These are phyloP conservation scores for Eulemur rufifrons DNA, from an alignment of 2,113 vertebrate species.

Conservation along the genomic window DNA sequence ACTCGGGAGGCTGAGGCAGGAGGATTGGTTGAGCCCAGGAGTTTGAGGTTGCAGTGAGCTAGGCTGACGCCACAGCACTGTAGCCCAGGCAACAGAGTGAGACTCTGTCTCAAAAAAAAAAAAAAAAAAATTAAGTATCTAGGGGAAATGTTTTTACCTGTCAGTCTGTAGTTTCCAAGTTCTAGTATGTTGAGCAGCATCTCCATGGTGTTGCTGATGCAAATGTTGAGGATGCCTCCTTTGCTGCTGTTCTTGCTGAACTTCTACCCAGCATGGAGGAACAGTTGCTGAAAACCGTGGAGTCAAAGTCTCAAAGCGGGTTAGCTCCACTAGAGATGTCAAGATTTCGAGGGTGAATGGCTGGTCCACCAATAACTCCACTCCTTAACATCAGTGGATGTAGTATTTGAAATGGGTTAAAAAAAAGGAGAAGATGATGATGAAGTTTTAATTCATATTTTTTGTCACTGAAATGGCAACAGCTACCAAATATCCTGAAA, in stretches of 20 bases:
- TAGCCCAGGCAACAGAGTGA: too few species aligned
- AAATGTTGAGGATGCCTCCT: conserved; percentile 96
- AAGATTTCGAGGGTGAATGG: conserved; percentile 92
- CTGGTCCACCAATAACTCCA: conserved; percentile 97
- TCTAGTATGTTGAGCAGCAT: conserved; percentile 97
- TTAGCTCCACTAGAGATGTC: conserved; percentile 96
- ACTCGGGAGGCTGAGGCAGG: too few species aligned
- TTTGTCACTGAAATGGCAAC: background rate
- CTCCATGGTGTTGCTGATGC: conserved; percentile 98
- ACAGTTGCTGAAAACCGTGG: conserved; percentile 98
- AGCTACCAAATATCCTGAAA: conserved; percentile 7
- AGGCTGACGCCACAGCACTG: too few species aligned
- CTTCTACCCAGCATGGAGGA: conserved; percentile 98
- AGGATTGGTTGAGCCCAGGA: too few species aligned
- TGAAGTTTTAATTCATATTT: conserved; percentile 23
- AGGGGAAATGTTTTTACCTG: conserved; percentile 82
- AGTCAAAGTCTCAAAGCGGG: conserved; percentile 97
- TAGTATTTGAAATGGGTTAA: conserved; percentile 4
- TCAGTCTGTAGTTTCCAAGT: conserved; percentile 99
- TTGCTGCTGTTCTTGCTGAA: conserved; percentile 99
- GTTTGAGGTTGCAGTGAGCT: too few species aligned
- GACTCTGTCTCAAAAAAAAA: too few species aligned
- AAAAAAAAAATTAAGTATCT: background rate
- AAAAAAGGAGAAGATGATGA: background rate
- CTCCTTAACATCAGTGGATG: conserved; percentile 85